A percentile compares a stretch with the other conserved stretches of the same genome.
Conservation (phyloP, 30 jellyfish, hydroid and myxozoan genomes). For the Aurelia aurita complex sp. Pacific region DNA sequence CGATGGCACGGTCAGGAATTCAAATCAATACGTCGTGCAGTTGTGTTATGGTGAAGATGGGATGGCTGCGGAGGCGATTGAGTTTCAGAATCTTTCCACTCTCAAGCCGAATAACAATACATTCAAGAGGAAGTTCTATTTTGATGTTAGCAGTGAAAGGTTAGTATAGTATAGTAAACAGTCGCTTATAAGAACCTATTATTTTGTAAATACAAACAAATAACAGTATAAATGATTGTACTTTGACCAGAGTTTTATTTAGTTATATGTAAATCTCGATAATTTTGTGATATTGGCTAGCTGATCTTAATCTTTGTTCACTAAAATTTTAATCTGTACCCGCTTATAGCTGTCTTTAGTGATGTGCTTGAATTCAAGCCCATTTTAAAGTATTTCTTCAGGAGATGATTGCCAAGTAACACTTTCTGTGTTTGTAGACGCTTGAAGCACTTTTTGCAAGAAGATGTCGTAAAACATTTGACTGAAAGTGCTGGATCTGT, state of each 20-base stretch:
- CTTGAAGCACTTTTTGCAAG: conserved; percentile 81
- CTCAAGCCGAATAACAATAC: conserved; percentile 82
- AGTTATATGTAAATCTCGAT: too few species aligned
- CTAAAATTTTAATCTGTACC: too few species aligned
- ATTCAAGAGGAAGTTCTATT: conserved; percentile 80
- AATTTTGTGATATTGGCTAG: too few species aligned
- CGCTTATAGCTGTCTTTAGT: too few species aligned
- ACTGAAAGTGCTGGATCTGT: conserved; percentile 73
- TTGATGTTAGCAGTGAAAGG: conserved; percentile 96
- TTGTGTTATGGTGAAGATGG: conserved; percentile 99
- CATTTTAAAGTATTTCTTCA: too few species aligned
- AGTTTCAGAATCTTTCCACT: conserved; percentile 82
- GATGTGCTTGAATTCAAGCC: too few species aligned
- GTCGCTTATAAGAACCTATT: too few species aligned
- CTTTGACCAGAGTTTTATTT: too few species aligned
- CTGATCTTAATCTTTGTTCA: too few species aligned
- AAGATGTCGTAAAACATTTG: conserved; percentile 80
- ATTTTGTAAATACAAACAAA: too few species aligned
- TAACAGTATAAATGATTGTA: too few species aligned
- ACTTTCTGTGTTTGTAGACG: conserved; percentile 51
- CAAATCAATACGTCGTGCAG: conserved; percentile 94
- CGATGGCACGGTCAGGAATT: conserved; percentile 98
- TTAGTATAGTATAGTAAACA: not conserved
- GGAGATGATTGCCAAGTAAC: too few species aligned
- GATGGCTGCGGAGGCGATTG: conserved; percentile 98